Percentiles rank a stretch among this genome's conserved stretches.
Conservation (phyloP, 2,888 invertebrate genomes). For the Drosophila prostipennis region DNA sequence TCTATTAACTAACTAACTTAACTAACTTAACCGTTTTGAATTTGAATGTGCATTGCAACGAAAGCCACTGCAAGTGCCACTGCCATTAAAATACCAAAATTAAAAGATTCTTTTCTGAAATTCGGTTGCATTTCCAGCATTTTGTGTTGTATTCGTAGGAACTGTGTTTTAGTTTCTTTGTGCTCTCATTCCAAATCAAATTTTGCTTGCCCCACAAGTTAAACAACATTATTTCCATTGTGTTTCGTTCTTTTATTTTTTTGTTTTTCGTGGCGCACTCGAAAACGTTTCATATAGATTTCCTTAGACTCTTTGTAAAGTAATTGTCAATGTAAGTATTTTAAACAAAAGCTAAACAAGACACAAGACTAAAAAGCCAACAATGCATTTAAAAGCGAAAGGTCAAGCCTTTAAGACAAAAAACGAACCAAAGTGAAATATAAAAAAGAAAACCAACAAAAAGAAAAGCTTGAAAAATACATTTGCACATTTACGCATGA, state of each 20-base stretch:
- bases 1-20: constrained; percentile 53
- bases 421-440: constrained; percentile 32
- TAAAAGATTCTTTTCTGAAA: constrained; percentile 19
- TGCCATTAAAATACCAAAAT: constrained; percentile 44
- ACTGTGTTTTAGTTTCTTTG: constrained; percentile 56
- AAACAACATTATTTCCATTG: constrained; percentile 38
- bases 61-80: constrained; percentile 54
- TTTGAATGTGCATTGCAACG: constrained; percentile 71
- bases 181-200: constrained; percentile 43
- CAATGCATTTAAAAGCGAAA: constrained; percentile 50
- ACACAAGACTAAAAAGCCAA: constrained; percentile 47
- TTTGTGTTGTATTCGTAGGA: constrained; percentile 73
- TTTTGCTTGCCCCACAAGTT: constrained; percentile 62
- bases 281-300: constrained; percentile 43
- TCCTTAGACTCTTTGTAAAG: constrained; percentile 68
- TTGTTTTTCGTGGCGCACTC: constrained; percentile 54
- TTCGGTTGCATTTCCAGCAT: constrained; percentile 61
- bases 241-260: constrained; percentile 6
- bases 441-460: constrained; percentile 31
- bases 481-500: constrained; percentile 85
- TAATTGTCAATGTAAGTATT: constrained; percentile 76
- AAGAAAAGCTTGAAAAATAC: constrained; percentile 83
- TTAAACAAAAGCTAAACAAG: constrained; percentile 40
- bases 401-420: constrained; percentile 32
- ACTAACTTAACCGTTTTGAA: constrained; percentile 33